phyloP scores from a whole-genome alignment of 2,888 invertebrate species.

The Anoplius nigerrimus region DNA sequence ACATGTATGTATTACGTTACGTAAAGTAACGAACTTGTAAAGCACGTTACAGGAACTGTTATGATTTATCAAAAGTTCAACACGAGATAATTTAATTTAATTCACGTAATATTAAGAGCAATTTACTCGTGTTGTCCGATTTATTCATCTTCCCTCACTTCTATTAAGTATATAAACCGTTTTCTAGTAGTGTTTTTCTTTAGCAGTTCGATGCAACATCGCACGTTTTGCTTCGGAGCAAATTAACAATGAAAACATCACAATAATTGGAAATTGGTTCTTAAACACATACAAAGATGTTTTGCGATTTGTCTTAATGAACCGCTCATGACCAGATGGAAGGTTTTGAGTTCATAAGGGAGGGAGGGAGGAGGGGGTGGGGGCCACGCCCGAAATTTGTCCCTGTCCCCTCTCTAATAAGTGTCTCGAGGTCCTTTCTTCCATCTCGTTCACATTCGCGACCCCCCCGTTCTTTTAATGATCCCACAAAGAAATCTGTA shows the following conservation, averaged over 20 bases:
- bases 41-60: neutral
- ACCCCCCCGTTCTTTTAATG: constrained; percentile 48
- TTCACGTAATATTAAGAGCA: no score
- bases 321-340: constrained; percentile 12
- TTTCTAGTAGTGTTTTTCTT: no score
- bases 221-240: no score
- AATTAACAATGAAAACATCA: neutral
- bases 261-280: neutral
- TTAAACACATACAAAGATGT: constrained; percentile 1
- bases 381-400: constrained; percentile 47
- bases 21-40: constrained; percentile 28
- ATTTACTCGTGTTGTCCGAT: no score
- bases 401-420: constrained; percentile 35
- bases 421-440: constrained; percentile 19
- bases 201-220: no score
- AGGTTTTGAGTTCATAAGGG: constrained; percentile 42
- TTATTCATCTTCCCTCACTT: no score
- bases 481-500: constrained; percentile 40
- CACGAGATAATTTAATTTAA: no score
- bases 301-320: constrained; percentile 27
- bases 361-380: no score
- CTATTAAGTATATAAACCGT: no score
- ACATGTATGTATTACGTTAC: constrained; percentile 45
- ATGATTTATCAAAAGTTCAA: no score
- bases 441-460: constrained; percentile 40